Evolutionary conservation across 2,888 invertebrate species (phyloP), one percentile per base, ranked within the genome.

Genomic region (Podotricha telesiphe): DNA sequence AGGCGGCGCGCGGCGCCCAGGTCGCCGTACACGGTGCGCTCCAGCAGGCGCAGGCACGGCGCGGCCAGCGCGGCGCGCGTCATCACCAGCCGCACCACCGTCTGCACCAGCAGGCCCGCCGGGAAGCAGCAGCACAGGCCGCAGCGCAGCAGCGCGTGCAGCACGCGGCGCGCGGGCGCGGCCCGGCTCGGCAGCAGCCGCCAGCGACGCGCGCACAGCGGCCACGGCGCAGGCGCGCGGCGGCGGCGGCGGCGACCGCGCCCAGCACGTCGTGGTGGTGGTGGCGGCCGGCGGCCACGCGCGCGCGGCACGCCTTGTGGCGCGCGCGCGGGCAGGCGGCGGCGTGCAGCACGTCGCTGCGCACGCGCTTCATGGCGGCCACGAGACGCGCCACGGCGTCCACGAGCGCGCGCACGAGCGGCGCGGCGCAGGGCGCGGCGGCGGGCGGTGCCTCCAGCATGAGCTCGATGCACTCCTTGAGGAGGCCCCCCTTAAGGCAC

Each of bases 41-140:
- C 95, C 15, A 95, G 78, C 0, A 95, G 84, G 19, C 90, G 89
- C 8, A 95, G 88, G 13, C 94, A 92, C 0, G 89, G 75, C 4
- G 86, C 75, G 28, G 94, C 89, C 7, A 85, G 85, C 28, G 82
- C 79, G 74, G 79, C 81, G 71, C 89, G 89, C 2, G 89, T 86
- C 67, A 91, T 76, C 79, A 94, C 85, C 47, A 94, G 82, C 19
- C 93, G 82, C 0, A 94, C 91, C 13, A 94, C 82, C 74, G 88
- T 91, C 65, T 92, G 87, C 80, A 94, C 85, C 0, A 95, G 80
- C 5, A 86, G 80, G 13, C 89, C 92, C 0, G 94, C 91, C 0
- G 95, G 93, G 77, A 95, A 94, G 78, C 95, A 95, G 78, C 95
- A 95, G 78, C 95, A 95, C 0, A 93, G 94, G 0, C 95, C 95